phyloP scores from a whole-genome alignment of 2,113 vertebrate species.

The Etheostoma cragini region DNA sequence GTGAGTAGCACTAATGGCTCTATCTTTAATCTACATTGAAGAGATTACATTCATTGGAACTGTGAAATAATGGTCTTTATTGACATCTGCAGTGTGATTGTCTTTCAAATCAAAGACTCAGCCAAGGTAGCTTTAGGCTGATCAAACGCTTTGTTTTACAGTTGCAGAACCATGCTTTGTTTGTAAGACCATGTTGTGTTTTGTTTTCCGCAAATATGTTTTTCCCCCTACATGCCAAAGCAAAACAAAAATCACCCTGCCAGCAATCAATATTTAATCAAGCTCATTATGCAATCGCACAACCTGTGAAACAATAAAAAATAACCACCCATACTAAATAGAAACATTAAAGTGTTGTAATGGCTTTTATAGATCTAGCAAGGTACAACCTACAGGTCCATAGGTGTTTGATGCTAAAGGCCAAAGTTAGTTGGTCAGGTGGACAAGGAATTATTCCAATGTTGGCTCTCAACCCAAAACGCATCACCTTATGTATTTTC shows the following conservation, averaged over 20 bases:
- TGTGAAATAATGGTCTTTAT: background rate
- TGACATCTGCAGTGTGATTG: slow-evolving; percentile 1
- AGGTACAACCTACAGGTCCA: background rate
- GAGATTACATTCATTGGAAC: background rate
- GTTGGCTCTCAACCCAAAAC: background rate
- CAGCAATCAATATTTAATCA: background rate
- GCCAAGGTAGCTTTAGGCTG: slow-evolving; percentile 2
- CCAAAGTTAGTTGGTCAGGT: background rate
- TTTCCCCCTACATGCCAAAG: background rate
- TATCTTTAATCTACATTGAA: slow-evolving; percentile 3
- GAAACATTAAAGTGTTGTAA: background rate
- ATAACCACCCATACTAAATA: background rate
- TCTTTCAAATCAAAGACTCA: slow-evolving; percentile 11
- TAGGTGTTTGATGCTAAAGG: background rate
- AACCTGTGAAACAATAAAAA: background rate
- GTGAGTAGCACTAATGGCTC: background rate
- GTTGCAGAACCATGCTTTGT: too few relatives aligned
- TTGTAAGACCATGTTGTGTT: background rate
- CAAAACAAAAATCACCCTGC: background rate
- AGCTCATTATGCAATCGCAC: slow-evolving; percentile 13
- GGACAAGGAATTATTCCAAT: background rate
- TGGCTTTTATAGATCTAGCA: background rate
- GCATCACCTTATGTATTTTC: background rate
- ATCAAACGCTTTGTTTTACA: background rate
- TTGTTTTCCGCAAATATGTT: background rate